phyloP scores from a whole-genome alignment of 2,888 invertebrate species.

The Eupithecia insigniata region DNA sequence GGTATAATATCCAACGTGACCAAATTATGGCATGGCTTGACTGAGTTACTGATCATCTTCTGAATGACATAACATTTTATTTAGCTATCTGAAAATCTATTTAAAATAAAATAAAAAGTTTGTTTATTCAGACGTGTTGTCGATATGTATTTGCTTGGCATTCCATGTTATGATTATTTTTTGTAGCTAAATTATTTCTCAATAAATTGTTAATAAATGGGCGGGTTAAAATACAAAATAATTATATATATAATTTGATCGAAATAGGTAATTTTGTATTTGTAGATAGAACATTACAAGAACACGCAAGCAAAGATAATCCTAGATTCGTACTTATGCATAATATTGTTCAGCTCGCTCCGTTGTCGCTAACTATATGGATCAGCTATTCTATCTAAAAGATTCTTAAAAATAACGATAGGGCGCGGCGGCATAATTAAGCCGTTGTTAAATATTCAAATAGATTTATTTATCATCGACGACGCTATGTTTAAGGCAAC shows the following conservation, averaged over 20 bases:
- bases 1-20: constrained; percentile 20
- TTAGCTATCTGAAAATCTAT: no score
- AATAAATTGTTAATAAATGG: background rate
- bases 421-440: background rate
- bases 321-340: background rate
- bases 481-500: background rate
- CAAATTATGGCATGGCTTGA: background rate
- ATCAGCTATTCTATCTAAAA: background rate
- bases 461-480: background rate
- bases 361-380: background rate
- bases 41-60: background rate
- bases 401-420: background rate
- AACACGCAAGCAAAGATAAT: background rate
- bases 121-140: no score
- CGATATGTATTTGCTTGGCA: background rate
- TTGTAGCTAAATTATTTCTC: background rate
- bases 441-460: background rate
- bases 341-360: background rate
- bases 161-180: background rate
- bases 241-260: no score
- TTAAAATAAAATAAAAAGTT: no score
- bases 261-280: background rate
- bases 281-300: background rate
- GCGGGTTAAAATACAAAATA: no score
- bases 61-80: no score